Conservation (phyloP, 2,113 vertebrate genomes). For the Scalopus aquaticus region DNA sequence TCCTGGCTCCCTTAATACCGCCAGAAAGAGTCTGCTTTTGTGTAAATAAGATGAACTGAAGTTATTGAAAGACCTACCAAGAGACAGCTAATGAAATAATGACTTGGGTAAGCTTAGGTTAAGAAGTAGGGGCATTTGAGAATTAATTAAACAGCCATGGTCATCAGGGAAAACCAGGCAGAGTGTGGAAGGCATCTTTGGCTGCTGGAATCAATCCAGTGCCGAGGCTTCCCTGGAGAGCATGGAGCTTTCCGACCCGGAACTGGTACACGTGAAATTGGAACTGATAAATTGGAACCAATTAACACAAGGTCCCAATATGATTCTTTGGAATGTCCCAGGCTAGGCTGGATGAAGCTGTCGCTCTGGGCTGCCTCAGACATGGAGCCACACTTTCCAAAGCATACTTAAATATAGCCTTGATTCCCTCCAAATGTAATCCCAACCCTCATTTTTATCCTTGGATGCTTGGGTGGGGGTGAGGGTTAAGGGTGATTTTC, state of each 20-base stretch:
- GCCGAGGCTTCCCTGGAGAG: not conserved
- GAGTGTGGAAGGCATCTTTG: not conserved
- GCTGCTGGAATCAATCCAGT: not conserved
- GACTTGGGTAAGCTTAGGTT: constrained; percentile 77
- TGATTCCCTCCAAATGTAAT: constrained; percentile 74
- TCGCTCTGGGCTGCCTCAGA: constrained; percentile 58
- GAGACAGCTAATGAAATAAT: constrained; percentile 82
- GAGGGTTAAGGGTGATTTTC: constrained; percentile 36
- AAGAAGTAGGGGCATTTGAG: constrained; percentile 44
- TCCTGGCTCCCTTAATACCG: constrained; percentile 81
- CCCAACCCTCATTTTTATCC: constrained; percentile 73
- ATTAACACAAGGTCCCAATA: constrained; percentile 59
- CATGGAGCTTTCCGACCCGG: not conserved
- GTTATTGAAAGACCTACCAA: constrained; percentile 83
- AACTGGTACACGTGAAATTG: not conserved
- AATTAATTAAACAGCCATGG: constrained; percentile 29
- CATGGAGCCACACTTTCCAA: constrained; percentile 73
- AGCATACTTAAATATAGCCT: constrained; percentile 79
- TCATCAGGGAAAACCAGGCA: not conserved
- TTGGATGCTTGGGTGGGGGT: constrained; percentile 17
- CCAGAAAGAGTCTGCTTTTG: constrained; percentile 83
- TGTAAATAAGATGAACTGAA: constrained; percentile 81
- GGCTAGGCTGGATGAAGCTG: constrained; percentile 52
- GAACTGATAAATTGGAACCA: constrained; percentile 74
- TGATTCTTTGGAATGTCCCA: constrained; percentile 69